Evolutionary conservation across 1,140 invertebrate genomes (phyloP), one percentile per base, ranked within the genome.

Genomic region (Orius insidiosus): DNA sequence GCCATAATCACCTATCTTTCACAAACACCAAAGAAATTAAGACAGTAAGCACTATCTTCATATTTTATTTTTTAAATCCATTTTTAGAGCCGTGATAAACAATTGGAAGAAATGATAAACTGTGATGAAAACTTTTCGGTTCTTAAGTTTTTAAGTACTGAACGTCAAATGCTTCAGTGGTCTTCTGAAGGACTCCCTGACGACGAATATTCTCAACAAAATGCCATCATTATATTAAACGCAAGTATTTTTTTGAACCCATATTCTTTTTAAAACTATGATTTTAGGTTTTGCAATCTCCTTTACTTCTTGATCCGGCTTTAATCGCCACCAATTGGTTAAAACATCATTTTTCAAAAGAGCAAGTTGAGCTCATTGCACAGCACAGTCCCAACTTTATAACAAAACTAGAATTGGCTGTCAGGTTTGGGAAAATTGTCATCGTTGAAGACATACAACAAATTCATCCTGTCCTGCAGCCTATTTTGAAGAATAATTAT

Each of bases 361-460:
- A 65, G 31, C 65, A 72, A 13, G 68, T 85, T 15, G 88, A 92
- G 57, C 66, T 78, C 15, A 73, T 83, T 1, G 76, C 80, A 10
- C 79, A 86, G 52, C 74, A 79, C 56, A 84, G 83, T 57, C 63
- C 76, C 0, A 85, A 83, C 55, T 82, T 96, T 51, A 61, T 74
- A 11, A 89, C 81, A 1, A 73, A 77, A 11, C 56, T 98, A 1
- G 94, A 98, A 59, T 68, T 95, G 36, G 82, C 86, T 10, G 70
- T 87, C 6, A 76, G 94, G 51, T 94, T 98, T 68, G 90, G 92
- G 1, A 97, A 98, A 64, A 78, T 79, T 0, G 58, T 98, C 1
- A 70, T 98, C 3, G 70, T 98, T 19, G 78, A 85, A 56, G 90
- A 97, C 53, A 68, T 78, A 1, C 72, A 75, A 53, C 56, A 57